A percentile compares a stretch with the other conserved stretches of the same genome.
These are phyloP conservation scores for Phylloscopus collybita DNA, from an alignment of 2,797 vertebrate species.

Conservation along the genomic window DNA sequence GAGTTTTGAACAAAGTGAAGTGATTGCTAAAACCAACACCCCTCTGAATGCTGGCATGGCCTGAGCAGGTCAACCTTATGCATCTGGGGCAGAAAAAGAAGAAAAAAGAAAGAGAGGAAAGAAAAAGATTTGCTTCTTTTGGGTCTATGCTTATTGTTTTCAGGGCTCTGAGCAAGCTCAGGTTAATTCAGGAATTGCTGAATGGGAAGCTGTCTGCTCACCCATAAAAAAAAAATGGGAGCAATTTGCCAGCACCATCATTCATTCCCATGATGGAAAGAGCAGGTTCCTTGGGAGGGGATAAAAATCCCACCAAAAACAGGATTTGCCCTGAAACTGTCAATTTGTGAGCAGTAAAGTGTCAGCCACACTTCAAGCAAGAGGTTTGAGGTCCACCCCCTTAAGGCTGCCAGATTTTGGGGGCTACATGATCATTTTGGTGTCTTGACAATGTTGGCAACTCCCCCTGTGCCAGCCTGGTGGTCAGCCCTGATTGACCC, in stretches of 20 bases:
- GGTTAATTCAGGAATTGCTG: background rate
- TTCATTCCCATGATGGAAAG: background rate
- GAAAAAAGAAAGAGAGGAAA: too few relatives aligned
- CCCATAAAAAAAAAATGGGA: background rate
- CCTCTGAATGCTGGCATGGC: accelerated
- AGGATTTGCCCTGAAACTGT: background rate
- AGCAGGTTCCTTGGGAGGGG: background rate
- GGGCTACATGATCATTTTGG: background rate
- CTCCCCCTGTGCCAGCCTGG: background rate
- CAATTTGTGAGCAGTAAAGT: background rate
- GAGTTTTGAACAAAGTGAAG: background rate
- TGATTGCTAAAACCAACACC: background rate
- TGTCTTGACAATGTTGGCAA: background rate
- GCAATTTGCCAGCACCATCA: background rate
- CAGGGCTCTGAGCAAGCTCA: background rate
- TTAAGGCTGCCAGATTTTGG: background rate
- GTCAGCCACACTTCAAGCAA: background rate
- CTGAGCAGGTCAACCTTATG: background rate
- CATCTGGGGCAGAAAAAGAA: background rate
- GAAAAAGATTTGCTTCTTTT: background rate
- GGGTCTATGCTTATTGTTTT: background rate
- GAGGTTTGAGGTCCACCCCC: background rate
- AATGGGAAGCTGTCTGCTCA: background rate
- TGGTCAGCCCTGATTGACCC: background rate
- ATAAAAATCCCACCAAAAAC: background rate